These are phyloP conservation scores for Prunella fulvescens DNA, from an alignment of 2,113 vertebrate genomes.

Conservation along the genomic window DNA sequence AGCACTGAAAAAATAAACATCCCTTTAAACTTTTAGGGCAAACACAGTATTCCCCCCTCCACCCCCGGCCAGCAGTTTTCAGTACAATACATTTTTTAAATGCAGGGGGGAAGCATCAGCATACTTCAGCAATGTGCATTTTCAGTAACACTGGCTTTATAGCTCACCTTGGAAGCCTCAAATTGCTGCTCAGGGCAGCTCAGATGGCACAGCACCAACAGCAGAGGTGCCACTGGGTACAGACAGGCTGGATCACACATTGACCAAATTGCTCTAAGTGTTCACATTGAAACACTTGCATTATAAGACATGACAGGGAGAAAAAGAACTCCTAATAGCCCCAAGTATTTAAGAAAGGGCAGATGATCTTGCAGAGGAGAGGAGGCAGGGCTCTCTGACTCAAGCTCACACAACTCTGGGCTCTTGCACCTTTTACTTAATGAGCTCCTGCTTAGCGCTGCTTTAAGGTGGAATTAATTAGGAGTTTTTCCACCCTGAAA, in stretches of 20 bases:
- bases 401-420: not conserved
- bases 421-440: not conserved
- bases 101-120: not conserved
- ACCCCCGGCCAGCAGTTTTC: fast-evolving
- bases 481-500: not conserved
- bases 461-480: not conserved
- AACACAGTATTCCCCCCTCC: not conserved
- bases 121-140: not conserved
- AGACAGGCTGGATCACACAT: not conserved
- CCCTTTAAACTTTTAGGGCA: not conserved
- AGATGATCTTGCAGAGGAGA: not conserved
- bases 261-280: not conserved
- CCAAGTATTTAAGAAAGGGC: not conserved
- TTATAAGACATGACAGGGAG: not conserved
- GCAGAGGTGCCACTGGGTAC: not conserved
- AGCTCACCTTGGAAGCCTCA: not conserved
- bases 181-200: not conserved
- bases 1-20: not conserved
- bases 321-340: not conserved
- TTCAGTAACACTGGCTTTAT: not conserved
- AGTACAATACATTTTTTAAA: not conserved
- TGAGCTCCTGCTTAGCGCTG: fast-evolving
- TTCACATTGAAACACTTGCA: not conserved
- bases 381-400: not conserved
- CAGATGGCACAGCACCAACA: not conserved